phyloP scores from a whole-genome alignment of 2,113 vertebrate genomes.

The Anser cygnoides region DNA sequence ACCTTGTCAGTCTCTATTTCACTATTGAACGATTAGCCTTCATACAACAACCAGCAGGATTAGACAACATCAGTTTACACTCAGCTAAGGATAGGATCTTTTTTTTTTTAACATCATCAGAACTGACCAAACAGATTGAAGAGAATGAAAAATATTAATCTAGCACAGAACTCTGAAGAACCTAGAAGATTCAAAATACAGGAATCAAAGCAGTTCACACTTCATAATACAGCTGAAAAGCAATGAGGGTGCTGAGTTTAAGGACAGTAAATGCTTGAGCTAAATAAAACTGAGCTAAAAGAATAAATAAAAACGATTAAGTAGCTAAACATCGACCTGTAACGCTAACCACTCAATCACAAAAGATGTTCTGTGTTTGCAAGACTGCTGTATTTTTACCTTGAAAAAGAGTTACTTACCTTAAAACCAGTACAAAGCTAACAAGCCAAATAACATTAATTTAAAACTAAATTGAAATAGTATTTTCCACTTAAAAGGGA shows the following conservation, averaged over 20 bases:
- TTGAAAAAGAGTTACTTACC: not conserved
- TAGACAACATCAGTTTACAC: not conserved
- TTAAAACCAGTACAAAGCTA: not conserved
- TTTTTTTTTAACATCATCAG: not conserved
- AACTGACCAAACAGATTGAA: not conserved
- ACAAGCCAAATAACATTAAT: not conserved
- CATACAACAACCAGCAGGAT: not conserved
- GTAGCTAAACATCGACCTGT: not conserved
- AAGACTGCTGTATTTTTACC: not conserved
- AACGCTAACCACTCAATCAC: not conserved
- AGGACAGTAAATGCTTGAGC: not conserved
- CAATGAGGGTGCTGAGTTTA: not conserved
- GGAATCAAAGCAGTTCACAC: not conserved
- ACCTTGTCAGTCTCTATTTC: not conserved
- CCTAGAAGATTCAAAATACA: not conserved
- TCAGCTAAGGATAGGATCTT: not conserved
- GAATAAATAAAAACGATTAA: not conserved
- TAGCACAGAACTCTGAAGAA: not conserved
- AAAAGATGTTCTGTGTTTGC: not conserved
- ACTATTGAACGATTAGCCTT: not conserved
- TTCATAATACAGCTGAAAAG: not conserved
- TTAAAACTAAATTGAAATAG: not conserved
- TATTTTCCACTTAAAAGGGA: not conserved
- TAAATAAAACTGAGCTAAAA: not conserved
- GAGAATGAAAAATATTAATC: not conserved